Evolutionary conservation across 35 echinoderm and acorn worm species (phyloP).

Genomic region (Patiria miniata): DNA sequence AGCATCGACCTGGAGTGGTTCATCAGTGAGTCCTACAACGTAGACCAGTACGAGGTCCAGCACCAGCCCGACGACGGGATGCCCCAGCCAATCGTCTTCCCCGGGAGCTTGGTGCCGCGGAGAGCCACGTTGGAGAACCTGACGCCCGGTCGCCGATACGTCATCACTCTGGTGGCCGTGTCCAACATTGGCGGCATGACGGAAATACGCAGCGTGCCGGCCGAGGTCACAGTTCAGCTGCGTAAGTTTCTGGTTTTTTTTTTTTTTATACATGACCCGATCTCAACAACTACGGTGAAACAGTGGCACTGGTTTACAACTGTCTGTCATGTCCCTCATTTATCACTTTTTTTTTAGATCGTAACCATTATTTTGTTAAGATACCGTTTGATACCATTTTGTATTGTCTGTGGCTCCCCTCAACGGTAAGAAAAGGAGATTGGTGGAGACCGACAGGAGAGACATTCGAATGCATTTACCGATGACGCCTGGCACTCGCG

Average conservation of each 20-base stretch:
- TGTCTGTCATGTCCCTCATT: too few relatives aligned
- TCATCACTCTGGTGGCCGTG: neutral
- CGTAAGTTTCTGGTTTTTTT: constrained; percentile 15
- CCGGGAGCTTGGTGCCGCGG: neutral
- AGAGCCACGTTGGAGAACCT: neutral
- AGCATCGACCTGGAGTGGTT: constrained; percentile 10
- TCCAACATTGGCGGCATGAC: neutral
- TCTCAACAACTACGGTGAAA: too few relatives aligned
- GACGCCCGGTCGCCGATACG: constrained; percentile 7
- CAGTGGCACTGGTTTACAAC: too few relatives aligned
- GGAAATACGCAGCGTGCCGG: neutral
- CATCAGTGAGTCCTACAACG: neutral
- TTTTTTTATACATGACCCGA: neutral
- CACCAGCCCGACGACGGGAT: neutral
- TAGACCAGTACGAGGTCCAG: neutral
- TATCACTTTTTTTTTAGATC: too few relatives aligned
- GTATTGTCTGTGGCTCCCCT: too few relatives aligned
- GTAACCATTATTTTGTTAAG: too few relatives aligned
- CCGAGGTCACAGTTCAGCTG: neutral
- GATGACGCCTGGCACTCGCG: too few relatives aligned
- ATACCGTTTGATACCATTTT: too few relatives aligned
- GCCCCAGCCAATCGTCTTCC: neutral
- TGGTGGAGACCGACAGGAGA: too few relatives aligned
- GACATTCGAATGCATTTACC: too few relatives aligned
- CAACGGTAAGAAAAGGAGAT: too few relatives aligned